Percentiles rank a stretch among this genome's conserved stretches.
phyloP scores from a whole-genome alignment of 2,113 vertebrate species.

The Erinaceus europaeus region DNA sequence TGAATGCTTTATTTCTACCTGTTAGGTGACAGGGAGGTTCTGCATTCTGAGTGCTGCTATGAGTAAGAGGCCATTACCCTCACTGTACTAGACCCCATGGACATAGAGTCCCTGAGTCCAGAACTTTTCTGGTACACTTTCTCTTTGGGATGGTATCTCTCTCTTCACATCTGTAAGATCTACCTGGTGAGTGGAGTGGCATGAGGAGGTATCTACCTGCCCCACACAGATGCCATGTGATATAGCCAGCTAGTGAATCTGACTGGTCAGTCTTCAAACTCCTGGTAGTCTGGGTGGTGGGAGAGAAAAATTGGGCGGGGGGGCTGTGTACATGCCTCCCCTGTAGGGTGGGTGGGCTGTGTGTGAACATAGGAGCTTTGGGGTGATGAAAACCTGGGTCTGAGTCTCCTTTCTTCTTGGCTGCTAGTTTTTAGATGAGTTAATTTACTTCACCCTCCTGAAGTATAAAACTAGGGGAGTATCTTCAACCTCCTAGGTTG shows the following conservation, averaged over 20 bases:
- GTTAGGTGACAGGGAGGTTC: background rate
- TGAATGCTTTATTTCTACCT: background rate
- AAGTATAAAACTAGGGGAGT: background rate
- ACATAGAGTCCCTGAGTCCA: background rate
- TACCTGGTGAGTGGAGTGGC: background rate
- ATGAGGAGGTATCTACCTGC: background rate
- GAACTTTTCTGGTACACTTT: background rate
- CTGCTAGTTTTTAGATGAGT: background rate
- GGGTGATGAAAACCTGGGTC: background rate
- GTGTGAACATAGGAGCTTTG: background rate
- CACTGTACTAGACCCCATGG: no score
- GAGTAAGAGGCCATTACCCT: no score
- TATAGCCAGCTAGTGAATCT: background rate
- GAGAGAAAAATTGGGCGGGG: background rate
- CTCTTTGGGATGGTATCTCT: background rate
- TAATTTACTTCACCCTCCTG: background rate
- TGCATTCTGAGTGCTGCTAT: no score
- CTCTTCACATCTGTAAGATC: background rate
- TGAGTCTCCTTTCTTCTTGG: background rate
- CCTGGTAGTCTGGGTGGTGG: background rate
- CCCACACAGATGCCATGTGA: background rate
- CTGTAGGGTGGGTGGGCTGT: background rate
- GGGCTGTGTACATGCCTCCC: background rate
- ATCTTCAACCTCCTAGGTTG: no score
- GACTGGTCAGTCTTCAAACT: background rate